Conservation (phyloP, 2,888 invertebrate genomes). For the Margaritifera margaritifera region DNA sequence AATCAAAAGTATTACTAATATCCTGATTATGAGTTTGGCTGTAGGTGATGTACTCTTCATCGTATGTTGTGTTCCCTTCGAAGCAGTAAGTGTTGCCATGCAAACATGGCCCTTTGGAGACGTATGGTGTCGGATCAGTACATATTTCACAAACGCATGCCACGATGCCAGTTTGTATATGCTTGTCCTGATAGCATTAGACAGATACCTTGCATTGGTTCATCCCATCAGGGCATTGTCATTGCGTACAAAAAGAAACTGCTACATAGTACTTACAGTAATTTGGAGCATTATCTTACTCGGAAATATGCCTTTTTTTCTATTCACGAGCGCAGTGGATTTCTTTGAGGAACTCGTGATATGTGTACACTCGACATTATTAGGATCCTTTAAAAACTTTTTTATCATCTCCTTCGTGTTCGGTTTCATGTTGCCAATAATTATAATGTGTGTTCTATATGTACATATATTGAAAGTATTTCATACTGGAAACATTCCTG, state of each 20-base stretch:
- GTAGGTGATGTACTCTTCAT: constrained; percentile 90
- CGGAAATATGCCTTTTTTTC: constrained; percentile 42
- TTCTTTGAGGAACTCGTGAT: constrained; percentile 6
- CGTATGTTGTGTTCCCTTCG: constrained; percentile 91
- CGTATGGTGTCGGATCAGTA: constrained; percentile 89
- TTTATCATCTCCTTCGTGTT: constrained; percentile 79
- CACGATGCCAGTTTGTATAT: constrained; percentile 93
- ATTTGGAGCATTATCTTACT: constrained; percentile 83
- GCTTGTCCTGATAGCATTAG: constrained; percentile 89
- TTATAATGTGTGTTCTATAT: constrained; percentile 87
- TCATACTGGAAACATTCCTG: constrained; percentile 82
- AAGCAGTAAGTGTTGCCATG: constrained; percentile 85
- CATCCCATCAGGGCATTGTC: constrained; percentile 90
- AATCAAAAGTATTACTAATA: constrained; percentile 88
- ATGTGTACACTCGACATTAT: constrained; percentile 12
- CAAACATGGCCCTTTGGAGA: constrained; percentile 93
- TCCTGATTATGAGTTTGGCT: constrained; percentile 88
- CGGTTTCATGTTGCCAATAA: constrained; percentile 88
- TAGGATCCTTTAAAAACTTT: neutral
- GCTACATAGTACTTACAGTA: constrained; percentile 82
- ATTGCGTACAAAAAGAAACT: constrained; percentile 84
- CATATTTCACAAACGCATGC: constrained; percentile 90
- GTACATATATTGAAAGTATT: constrained; percentile 87
- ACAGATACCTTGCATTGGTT: constrained; percentile 88
- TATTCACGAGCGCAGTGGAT: constrained; percentile 69